Percentiles rank a stretch among this genome's conserved stretches.
Evolutionary conservation across 1,140 invertebrate genomes (phyloP).

Genomic region (Philotrypesis tridentata): DNA sequence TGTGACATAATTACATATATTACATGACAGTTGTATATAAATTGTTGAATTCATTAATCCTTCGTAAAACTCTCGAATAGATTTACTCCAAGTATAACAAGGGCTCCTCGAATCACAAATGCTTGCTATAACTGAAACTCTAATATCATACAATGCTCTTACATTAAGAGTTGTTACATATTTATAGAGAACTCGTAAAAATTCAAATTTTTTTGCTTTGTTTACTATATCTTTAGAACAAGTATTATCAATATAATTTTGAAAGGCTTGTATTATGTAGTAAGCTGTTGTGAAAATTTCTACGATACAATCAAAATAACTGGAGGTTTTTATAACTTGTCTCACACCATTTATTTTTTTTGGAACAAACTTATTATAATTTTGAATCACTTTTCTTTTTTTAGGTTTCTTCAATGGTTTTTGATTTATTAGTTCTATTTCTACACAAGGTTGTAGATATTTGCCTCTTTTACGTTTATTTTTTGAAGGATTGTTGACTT

Average conservation of each 20-base stretch:
- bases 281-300: not conserved
- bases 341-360: not conserved
- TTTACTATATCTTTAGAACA: not conserved
- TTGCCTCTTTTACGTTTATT: not conserved
- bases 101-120: not conserved
- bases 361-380: not conserved
- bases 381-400: not conserved
- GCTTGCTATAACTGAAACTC: not conserved
- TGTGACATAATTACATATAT: not conserved
- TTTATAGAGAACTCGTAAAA: not conserved
- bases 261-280: not conserved
- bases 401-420: not conserved
- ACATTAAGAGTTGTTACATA: not conserved
- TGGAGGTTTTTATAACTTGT: not conserved
- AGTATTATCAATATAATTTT: not conserved
- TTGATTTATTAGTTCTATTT: not conserved
- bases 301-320: not conserved
- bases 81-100: not conserved
- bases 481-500: not conserved
- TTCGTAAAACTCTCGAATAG: not conserved
- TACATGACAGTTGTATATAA: not conserved
- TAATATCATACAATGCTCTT: not conserved
- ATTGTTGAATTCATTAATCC: not conserved
- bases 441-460: not conserved
- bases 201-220: not conserved